These are phyloP conservation scores for Psilopsiagon aymara DNA, from an alignment of 2,113 vertebrate species.

Conservation along the genomic window DNA sequence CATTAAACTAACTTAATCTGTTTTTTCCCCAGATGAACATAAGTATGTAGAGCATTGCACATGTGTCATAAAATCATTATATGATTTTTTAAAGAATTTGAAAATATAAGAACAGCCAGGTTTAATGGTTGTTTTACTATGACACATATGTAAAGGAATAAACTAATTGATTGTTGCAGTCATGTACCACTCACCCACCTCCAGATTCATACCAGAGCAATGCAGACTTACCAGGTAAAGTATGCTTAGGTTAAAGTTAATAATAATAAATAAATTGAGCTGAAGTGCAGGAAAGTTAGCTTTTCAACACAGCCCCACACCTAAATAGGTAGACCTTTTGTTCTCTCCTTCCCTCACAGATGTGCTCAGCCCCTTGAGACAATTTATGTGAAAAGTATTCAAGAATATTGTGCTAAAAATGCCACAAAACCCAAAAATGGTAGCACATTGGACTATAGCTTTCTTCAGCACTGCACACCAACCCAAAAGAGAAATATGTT, in stretches of 20 bases:
- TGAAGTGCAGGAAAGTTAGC: neutral
- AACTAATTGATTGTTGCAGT: neutral
- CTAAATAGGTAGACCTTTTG: neutral
- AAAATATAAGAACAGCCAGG: neutral
- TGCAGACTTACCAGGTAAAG: neutral
- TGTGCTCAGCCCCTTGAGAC: neutral
- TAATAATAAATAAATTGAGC: neutral
- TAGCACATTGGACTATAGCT: neutral
- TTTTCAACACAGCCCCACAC: neutral
- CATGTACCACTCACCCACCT: neutral
- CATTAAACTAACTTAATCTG: neutral
- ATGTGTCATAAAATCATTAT: neutral
- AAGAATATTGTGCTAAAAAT: neutral
- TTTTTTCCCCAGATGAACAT: neutral
- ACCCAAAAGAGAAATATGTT: neutral
- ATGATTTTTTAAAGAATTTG: neutral
- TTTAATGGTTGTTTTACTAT: neutral
- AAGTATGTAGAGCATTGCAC: neutral
- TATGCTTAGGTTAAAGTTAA: accelerated
- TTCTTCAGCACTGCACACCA: neutral
- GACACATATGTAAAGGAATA: neutral
- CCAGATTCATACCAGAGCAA: neutral
- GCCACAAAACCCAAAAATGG: neutral
- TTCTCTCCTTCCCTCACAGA: neutral
- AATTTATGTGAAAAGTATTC: neutral